Percentiles rank a stretch among this genome's conserved stretches.
These are phyloP conservation scores for Eupithecia subumbrata DNA, from an alignment of 2,888 invertebrate species.

Conservation along the genomic window DNA sequence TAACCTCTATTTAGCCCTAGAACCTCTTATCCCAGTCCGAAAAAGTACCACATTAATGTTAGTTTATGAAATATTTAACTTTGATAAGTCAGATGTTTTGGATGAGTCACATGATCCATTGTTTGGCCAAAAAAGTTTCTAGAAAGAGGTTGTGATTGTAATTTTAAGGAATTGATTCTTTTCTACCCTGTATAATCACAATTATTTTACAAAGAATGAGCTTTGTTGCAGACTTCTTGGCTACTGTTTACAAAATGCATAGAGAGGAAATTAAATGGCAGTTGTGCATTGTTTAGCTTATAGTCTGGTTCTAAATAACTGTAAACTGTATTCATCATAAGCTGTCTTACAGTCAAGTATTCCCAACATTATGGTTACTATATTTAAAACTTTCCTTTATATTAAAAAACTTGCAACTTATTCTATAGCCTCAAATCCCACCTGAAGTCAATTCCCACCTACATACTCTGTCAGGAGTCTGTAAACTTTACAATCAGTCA, in stretches of 20 bases:
- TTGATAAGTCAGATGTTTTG: constrained; percentile 57
- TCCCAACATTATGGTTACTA: background rate
- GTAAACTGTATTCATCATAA: background rate
- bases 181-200: background rate
- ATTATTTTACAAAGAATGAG: constrained; percentile 6
- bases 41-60: background rate
- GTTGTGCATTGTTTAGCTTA: background rate
- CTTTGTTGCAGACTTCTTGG: background rate
- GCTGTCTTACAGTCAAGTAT: background rate
- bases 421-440: background rate
- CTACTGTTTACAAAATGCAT: constrained; percentile 22
- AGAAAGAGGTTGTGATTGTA: background rate
- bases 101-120: constrained; percentile 63
- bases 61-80: constrained; percentile 39
- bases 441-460: background rate
- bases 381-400: background rate
- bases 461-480: background rate
- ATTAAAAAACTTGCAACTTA: background rate
- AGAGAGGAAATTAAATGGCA: background rate
- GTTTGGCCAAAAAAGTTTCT: constrained; percentile 10
- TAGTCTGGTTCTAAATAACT: background rate
- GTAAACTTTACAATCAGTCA: background rate
- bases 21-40: background rate
- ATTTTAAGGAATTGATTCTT: background rate
- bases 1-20: constrained; percentile 35